phyloP scores from a whole-genome alignment of 2,113 vertebrate species.

The Halichoerus grypus region DNA sequence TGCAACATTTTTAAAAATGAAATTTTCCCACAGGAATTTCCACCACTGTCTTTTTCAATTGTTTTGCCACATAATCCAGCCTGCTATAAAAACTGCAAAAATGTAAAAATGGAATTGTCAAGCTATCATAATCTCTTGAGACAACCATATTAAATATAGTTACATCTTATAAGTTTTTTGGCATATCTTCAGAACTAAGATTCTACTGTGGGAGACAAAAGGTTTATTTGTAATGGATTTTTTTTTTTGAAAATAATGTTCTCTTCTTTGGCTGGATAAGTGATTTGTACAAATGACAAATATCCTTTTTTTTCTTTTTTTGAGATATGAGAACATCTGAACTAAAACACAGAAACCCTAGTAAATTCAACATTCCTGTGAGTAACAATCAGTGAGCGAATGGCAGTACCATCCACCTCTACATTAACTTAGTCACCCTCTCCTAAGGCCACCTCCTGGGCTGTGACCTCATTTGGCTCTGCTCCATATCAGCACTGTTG shows the following conservation, averaged over 20 bases:
- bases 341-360: not conserved
- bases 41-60: not conserved
- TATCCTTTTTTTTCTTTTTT: not conserved
- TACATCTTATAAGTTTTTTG: not conserved
- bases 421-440: not conserved
- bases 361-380: not conserved
- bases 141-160: not conserved
- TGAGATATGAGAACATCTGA: not conserved
- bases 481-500: not conserved
- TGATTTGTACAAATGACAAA: not conserved
- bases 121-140: not conserved
- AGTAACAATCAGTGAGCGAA: not conserved
- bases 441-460: not conserved
- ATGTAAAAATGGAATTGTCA: not conserved
- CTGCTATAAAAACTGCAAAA: conserved; percentile 45
- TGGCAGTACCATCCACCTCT: not conserved
- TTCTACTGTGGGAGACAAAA: not conserved
- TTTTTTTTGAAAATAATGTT: not conserved
- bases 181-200: not conserved
- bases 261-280: not conserved
- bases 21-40: conserved; percentile 1
- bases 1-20: conserved; percentile 40
- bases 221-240: not conserved
- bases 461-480: not conserved
- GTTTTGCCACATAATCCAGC: conserved; percentile 28